Evolutionary conservation across 2,888 invertebrate genomes (phyloP).

Genomic region (Napeogenes sylphis): DNA sequence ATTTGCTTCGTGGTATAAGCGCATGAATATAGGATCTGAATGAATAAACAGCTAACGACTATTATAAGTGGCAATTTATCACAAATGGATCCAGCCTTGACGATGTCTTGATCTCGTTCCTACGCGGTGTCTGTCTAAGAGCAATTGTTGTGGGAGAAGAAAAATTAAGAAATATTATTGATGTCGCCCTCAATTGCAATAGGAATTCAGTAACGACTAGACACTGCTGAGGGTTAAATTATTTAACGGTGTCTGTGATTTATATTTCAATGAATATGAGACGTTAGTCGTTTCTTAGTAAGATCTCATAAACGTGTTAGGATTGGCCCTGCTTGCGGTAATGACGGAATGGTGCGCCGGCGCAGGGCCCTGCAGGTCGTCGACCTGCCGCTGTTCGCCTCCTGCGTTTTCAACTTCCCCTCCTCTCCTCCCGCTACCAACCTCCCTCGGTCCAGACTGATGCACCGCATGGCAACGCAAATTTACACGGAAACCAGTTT

Average conservation of each 20-base stretch:
- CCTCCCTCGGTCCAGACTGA: slow-evolving; percentile 67
- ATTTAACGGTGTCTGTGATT: slow-evolving; percentile 4
- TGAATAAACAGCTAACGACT: slow-evolving; percentile 36
- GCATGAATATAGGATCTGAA: slow-evolving; percentile 30
- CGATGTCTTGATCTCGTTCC: slow-evolving; percentile 69
- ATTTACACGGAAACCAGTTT: slow-evolving; percentile 72
- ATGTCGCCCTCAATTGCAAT: slow-evolving; percentile 38
- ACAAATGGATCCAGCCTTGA: slow-evolving; percentile 73
- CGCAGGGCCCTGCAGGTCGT: slow-evolving; percentile 72
- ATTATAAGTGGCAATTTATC: slow-evolving; percentile 58
- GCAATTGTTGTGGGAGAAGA: slow-evolving; percentile 50
- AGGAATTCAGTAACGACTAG: slow-evolving; percentile 24
- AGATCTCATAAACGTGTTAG: slow-evolving; percentile 59
- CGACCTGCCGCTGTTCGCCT: slow-evolving; percentile 73
- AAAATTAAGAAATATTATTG: slow-evolving; percentile 47
- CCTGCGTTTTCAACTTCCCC: slow-evolving; percentile 68
- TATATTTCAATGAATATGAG: neutral
- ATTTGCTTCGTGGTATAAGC: slow-evolving; percentile 39
- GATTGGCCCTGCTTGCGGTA: slow-evolving; percentile 52
- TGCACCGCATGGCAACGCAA: slow-evolving; percentile 74
- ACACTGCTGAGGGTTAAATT: neutral
- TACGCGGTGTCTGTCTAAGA: slow-evolving; percentile 61
- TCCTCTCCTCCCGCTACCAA: slow-evolving; percentile 51
- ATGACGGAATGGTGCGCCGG: slow-evolving; percentile 64
- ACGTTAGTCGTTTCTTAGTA: slow-evolving; percentile 8